Base-by-base conservation (phyloP, 2,888 invertebrate species). In the Ochropacha duplaris region DNA sequence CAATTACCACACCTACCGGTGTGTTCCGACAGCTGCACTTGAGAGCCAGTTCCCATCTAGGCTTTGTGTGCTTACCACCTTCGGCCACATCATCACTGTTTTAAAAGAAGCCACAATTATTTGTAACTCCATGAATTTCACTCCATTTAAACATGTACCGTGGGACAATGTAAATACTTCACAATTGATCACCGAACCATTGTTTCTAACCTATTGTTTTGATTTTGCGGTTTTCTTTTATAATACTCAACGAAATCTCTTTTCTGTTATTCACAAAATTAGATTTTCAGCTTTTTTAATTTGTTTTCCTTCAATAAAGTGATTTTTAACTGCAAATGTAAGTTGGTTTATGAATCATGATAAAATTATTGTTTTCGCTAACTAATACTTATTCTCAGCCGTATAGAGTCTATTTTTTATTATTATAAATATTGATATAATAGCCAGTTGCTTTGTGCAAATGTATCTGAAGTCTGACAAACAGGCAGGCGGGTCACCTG, bases 191-290 rank as follows among this genome's bases (percentile, higher is more conserved):
- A 76, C 63, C 61, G 65, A 50, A 59, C 75, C 68, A 78, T 85
- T 82, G 83, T 84, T 81, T 71, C 65, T 62, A 58, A 66, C 65
- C 81, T 77, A 75, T 84, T 84, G 83, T 85, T 84, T 81, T 75
- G 80, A 84, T 81, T 81, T 81, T 81, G 83, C 74, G 79, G 80
- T 78, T 75, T 78, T 78, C 81, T 80, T 83, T 84, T 83, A 78
- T 80, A 77, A 78, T 76, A 72, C 73, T 73, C 73, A 74, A 77
- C 73, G 69, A 80, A 82, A 79, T 81, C 72, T 81, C 77, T 83
- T 82, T 81, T 74, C 74, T 75, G 66, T 62, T 62, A 64, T 54
- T n/a, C n/a, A 61, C 75, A 62, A 75, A 66, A 50, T 71, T 74
- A 61, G n/a, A 51, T 69, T 71, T 75, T 64, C 74, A 22, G 61